A percentile compares a stretch with the other conserved stretches of the same genome.
phyloP scores from a whole-genome alignment of 2,113 vertebrate species.

The Boulengerochromis microlepis region DNA sequence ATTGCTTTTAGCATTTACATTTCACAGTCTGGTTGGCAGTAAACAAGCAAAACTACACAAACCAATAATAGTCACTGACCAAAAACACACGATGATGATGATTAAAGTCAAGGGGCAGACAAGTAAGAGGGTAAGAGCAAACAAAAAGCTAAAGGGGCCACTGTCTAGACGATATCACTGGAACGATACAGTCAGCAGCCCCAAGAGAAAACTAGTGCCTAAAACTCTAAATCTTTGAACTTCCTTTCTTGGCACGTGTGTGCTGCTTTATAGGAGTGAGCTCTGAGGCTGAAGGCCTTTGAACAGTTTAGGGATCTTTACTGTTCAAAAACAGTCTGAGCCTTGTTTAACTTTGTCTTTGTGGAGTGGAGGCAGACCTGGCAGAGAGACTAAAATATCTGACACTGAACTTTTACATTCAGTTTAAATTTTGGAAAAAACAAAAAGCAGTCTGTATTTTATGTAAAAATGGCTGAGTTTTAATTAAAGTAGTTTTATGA shows the following conservation, averaged over 20 bases:
- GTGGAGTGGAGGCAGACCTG: not conserved
- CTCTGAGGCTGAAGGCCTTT: constrained; percentile 14
- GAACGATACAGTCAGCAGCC: not conserved
- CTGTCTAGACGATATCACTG: not conserved
- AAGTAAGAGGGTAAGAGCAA: not conserved
- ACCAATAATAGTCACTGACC: not conserved
- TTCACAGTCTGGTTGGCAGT: constrained; percentile 41
- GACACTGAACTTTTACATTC: not conserved
- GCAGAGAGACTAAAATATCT: constrained; percentile 8
- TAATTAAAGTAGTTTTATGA: not conserved
- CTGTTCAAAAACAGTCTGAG: constrained; percentile 20
- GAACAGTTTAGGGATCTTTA: constrained; percentile 4
- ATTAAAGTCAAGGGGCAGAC: not conserved
- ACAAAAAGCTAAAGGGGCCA: not conserved
- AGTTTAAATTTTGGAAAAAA: not conserved
- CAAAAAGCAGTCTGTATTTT: not conserved
- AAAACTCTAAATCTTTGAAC: constrained; percentile 1
- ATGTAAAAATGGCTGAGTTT: not conserved
- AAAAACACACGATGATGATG: not conserved
- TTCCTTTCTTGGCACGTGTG: not conserved
- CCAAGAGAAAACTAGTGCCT: not conserved
- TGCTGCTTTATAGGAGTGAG: constrained; percentile 1
- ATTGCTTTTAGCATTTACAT: constrained; percentile 1
- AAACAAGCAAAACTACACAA: constrained; percentile 18
- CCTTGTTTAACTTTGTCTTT: not conserved